phyloP scores from a whole-genome alignment of 2,888 invertebrate genomes.

The Caenorhabditis sulstoni region DNA sequence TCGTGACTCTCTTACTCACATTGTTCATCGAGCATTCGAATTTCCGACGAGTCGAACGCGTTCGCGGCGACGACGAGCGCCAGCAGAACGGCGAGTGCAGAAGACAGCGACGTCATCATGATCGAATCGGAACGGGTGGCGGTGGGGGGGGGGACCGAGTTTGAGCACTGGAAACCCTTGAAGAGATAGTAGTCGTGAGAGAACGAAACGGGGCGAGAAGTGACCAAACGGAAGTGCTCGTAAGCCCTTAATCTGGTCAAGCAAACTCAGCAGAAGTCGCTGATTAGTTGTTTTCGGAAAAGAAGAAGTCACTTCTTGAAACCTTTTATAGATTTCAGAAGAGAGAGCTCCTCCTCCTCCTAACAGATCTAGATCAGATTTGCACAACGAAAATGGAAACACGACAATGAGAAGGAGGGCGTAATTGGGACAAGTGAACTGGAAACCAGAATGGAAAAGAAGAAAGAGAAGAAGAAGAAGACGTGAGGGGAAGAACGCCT shows the following conservation, averaged over 20 bases:
- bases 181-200: constrained; percentile 27
- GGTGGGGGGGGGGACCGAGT: constrained; percentile 46
- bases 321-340: constrained; percentile 2
- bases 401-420: constrained; percentile 12
- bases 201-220: constrained; percentile 5
- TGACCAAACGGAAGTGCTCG: constrained; percentile 19
- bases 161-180: constrained; percentile 44
- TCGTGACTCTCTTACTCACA: constrained; percentile 67
- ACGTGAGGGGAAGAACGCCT: not conserved
- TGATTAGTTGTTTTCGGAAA: too few relatives aligned
- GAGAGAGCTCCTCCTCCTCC: constrained; percentile 1
- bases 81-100: constrained; percentile 13
- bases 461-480: too few relatives aligned
- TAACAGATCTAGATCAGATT: constrained; percentile 23
- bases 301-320: too few relatives aligned
- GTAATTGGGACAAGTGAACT: constrained; percentile 40
- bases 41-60: constrained; percentile 75
- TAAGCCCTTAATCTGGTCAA: constrained; percentile 43
- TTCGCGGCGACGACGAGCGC: constrained; percentile 45
- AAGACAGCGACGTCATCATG: constrained; percentile 44
- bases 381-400: constrained; percentile 1
- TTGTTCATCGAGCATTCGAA: constrained; percentile 75
- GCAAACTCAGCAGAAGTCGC: constrained; percentile 1
- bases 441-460: constrained; percentile 16
- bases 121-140: constrained; percentile 44